Base-by-base conservation (phyloP, 2,797 vertebrate genomes). In the Crocidura indochinensis region DNA sequence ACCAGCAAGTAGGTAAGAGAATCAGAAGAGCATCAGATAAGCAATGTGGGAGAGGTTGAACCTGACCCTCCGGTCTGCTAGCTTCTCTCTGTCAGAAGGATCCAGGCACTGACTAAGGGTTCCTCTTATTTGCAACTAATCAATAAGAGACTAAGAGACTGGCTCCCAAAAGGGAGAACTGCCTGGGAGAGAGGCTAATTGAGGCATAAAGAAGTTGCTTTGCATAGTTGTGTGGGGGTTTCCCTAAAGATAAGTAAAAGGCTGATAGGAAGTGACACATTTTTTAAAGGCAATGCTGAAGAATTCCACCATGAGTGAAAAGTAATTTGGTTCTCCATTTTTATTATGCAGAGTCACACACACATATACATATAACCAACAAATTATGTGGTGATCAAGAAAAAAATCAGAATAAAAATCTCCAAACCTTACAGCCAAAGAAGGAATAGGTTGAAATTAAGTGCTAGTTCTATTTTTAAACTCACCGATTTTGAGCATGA, bases 381-480 rank as follows among this genome's bases (percentile, higher is more conserved):
- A 72, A 75, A 24, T 79, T 82, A 73, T 76, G 75, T 73, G 73
- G 88, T 62, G 77, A 1, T 26, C 27, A 15, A 14, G 80, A 19
- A 8, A 71, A 8, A 24, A 90, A 67, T 38, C 60, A 68, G 78
- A 84, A 38, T 31, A 62, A 88, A 84, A 17, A 15, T 26, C 11
- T 81, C 51, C 10, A 74, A 85, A 92, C 0, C 53, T 74, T 29
- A 5, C 73, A 51, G 2, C 71, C 82, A 72, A 91, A 96, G 83
- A 73, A 73, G 75, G 51, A n/a, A 91, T 26, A 56, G 46, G 78
- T 68, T 80, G 84, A 94, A 96, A 94, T 91, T 64, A 91, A 95
- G 81, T 75, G 44, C 80, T 92, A 96, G 80, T 62, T 96, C 69
- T 10, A 15, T 94, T 95, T 96, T 94, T 31, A 60, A 2, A 24